These are phyloP conservation scores for Brachyrhaphis roseni DNA, from an alignment of 2,797 vertebrate genomes.

Conservation along the genomic window DNA sequence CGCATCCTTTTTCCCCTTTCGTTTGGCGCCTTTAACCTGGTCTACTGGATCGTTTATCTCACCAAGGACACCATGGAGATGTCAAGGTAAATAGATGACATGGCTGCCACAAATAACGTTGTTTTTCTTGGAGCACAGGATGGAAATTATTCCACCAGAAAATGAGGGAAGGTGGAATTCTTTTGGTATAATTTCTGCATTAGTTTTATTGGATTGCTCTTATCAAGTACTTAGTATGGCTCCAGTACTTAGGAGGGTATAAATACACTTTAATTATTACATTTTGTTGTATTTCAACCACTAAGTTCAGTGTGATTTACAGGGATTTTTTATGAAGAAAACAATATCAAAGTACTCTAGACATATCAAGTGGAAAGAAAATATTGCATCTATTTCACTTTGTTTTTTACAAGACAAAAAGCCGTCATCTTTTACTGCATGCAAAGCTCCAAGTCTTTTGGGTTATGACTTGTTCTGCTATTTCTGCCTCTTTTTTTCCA, in stretches of 20 bases:
- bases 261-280: neutral
- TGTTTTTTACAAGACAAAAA: neutral
- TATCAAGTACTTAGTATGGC: neutral
- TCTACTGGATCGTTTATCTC: slow-evolving; percentile 98
- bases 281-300: neutral
- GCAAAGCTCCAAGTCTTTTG: neutral
- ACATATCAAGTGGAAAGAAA: neutral
- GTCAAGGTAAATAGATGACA: slow-evolving; percentile 76
- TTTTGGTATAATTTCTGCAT: neutral
- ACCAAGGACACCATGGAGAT: slow-evolving; percentile 98
- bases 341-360: neutral
- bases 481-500: neutral
- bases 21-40: slow-evolving; percentile 96
- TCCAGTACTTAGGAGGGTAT: neutral
- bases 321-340: neutral
- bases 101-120: slow-evolving; percentile 12
- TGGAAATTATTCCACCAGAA: slow-evolving; percentile 12
- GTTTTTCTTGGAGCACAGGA: neutral
- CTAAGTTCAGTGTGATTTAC: neutral
- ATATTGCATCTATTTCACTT: neutral
- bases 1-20: slow-evolving; percentile 96
- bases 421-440: neutral
- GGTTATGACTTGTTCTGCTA: neutral
- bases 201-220: neutral
- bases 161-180: neutral